These are phyloP conservation scores for Plagodis pulveraria DNA, from an alignment of 2,888 invertebrate genomes.

Conservation along the genomic window DNA sequence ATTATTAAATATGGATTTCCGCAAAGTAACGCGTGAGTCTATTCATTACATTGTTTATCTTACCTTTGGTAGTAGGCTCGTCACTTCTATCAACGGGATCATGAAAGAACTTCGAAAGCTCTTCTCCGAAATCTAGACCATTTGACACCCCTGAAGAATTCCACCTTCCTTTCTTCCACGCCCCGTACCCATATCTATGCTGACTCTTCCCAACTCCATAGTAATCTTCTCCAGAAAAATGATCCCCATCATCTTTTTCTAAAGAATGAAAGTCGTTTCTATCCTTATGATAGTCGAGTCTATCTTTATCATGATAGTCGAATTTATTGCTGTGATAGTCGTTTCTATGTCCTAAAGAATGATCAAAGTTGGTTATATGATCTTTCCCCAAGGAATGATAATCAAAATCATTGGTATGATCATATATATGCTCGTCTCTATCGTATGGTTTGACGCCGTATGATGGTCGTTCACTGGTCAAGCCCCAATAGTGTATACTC, in stretches of 20 bases:
- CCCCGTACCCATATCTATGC: slow-evolving; percentile 55
- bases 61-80: slow-evolving; percentile 59
- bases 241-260: slow-evolving; percentile 5
- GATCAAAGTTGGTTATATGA: slow-evolving; percentile 49
- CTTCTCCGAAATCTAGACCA: slow-evolving; percentile 53
- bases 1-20: no score
- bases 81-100: slow-evolving; percentile 55
- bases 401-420: slow-evolving; percentile 23
- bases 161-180: slow-evolving; percentile 70
- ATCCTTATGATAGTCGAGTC: slow-evolving; percentile 4
- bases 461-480: slow-evolving; percentile 65
- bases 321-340: slow-evolving; percentile 7
- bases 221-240: slow-evolving; percentile 19
- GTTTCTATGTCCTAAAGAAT: slow-evolving; percentile 11
- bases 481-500: slow-evolving; percentile 81
- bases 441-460: slow-evolving; percentile 58
- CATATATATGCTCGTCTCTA: slow-evolving; percentile 14
- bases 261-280: slow-evolving; percentile 4
- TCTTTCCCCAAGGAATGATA: slow-evolving; percentile 13
- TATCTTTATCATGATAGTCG: slow-evolving; percentile 8
- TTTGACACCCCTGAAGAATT: slow-evolving; percentile 56
- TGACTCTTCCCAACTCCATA: slow-evolving; percentile 44
- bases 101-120: slow-evolving; percentile 11
- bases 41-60: no score
- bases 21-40: no score